Evolutionary conservation across 2,888 invertebrate species (phyloP).

Genomic region (Phyllotreta cruciferae): DNA sequence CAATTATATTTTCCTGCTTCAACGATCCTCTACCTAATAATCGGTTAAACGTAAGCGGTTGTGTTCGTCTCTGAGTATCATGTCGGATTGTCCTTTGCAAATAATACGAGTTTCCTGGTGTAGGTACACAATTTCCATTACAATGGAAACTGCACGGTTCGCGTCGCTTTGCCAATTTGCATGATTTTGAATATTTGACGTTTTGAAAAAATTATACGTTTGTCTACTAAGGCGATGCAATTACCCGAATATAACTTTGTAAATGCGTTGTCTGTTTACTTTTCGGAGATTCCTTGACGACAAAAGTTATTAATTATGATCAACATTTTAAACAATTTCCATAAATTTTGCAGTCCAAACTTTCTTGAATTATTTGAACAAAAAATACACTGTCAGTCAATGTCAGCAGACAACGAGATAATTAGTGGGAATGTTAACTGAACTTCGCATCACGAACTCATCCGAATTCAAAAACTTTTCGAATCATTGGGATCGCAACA

Average conservation of each 20-base stretch:
- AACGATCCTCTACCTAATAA: constrained; percentile 4
- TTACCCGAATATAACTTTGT: constrained; percentile 1
- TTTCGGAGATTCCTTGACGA: too few species aligned
- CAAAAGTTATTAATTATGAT: too few species aligned
- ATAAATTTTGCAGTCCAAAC: too few species aligned
- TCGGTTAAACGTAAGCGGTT: constrained; percentile 11
- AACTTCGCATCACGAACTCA: too few species aligned
- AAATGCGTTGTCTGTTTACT: neutral
- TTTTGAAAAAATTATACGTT: constrained; percentile 2
- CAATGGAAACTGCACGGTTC: constrained; percentile 1
- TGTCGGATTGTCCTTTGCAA: constrained; percentile 16
- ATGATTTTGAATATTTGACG: constrained; percentile 13
- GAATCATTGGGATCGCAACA: too few species aligned
- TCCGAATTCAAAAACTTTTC: too few species aligned
- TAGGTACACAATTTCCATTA: constrained; percentile 18
- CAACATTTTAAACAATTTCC: too few species aligned
- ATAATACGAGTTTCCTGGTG: constrained; percentile 16
- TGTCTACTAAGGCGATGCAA: neutral
- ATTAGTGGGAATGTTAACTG: too few species aligned
- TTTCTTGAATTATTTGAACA: too few species aligned
- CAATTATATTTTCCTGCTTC: constrained; percentile 3
- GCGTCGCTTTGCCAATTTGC: constrained; percentile 7
- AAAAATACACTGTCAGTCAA: too few species aligned
- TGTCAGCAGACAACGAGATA: too few species aligned
- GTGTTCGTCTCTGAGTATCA: neutral